Evolutionary conservation across 1,140 invertebrate genomes (phyloP), one percentile per base, ranked within the genome.

Genomic region (Linepithema humile): DNA sequence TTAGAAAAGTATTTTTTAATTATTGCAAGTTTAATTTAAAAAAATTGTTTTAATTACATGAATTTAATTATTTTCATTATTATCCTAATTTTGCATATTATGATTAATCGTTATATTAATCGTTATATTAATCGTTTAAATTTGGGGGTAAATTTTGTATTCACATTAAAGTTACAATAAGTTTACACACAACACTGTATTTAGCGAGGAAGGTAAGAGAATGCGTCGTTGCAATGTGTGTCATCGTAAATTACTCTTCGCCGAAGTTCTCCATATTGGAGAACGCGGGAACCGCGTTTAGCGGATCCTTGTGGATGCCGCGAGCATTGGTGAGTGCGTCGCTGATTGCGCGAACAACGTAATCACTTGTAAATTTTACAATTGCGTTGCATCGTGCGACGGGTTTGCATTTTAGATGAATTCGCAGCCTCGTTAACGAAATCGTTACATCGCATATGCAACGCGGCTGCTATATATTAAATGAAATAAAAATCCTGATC

Each of bases 351-450:
- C 23, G 38, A 23, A 40, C 23, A 29, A 43, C 40, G 67, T 29
- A 43, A 40, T 74, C 38, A 29, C 40, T 50, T n/a, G n/a, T 77
- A 75, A 75, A 75, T 64, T 64, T 50, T 23, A 23, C 17, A 12
- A 7, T 60, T 38, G 38, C 32, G 15, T 59, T 23, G 38, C 40
- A 23, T 23, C 35, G 17, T 38, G 38, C 38, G 15, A 1, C 20
- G 38, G 35, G n/a, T 57, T 74, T 29, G 35, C 43, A 35, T n/a
- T 7, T 48, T 62, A n/a, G 55, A n/a, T 15, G 17, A 29, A 23
- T 1, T 3, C 10, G n/a, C 40, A n/a, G 6, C 23, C 40, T 32
- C n/a, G 4, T 3, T 62, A 20, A 64, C 26, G 32, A 57, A 62
- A 75, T 77, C 59, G 3, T 35, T 64, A 17, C n/a, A 35, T 32